phyloP scores from a whole-genome alignment of 2,113 vertebrate genomes.

The Falco punctatus region DNA sequence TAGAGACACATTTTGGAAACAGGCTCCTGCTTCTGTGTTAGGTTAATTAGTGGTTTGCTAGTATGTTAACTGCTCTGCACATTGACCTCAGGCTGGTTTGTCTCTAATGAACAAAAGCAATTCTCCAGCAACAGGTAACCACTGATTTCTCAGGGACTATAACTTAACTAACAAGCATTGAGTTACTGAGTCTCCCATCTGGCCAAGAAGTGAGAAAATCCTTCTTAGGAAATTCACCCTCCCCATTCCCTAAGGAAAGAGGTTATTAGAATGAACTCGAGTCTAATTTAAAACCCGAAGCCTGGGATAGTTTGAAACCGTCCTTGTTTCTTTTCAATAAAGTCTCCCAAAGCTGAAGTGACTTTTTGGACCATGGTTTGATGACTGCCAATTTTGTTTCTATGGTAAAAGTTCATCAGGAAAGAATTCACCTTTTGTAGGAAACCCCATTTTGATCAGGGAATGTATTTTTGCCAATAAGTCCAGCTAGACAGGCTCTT shows the following conservation, averaged over 20 bases:
- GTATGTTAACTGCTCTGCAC: conserved; percentile 62
- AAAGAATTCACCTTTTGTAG: conserved; percentile 28
- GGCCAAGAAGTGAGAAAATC: conserved; percentile 46
- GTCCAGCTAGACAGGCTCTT: neutral
- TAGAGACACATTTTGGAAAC: conserved; percentile 24
- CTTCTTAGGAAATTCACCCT: conserved; percentile 16
- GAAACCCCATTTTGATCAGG: conserved; percentile 39
- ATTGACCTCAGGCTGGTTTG: conserved; percentile 45
- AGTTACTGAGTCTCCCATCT: conserved; percentile 3
- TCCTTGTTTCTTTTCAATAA: neutral
- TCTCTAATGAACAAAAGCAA: conserved; percentile 60
- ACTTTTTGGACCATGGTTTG: neutral
- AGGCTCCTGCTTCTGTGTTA: neutral
- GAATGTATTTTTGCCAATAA: conserved; percentile 17
- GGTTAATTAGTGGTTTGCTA: conserved; percentile 70
- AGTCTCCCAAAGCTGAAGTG: neutral
- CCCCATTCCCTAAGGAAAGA: conserved; percentile 19
- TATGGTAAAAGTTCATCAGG: neutral
- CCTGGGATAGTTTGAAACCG: neutral
- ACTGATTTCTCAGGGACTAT: conserved; percentile 44
- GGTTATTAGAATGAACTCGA: neutral
- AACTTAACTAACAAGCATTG: conserved; percentile 32
- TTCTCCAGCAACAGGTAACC: conserved; percentile 58
- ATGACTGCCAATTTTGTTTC: neutral
- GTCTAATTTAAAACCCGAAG: neutral